A percentile compares a stretch with the other conserved stretches of the same genome.
phyloP scores from a whole-genome alignment of 2,797 vertebrate genomes.

The Syngnathus acus region DNA sequence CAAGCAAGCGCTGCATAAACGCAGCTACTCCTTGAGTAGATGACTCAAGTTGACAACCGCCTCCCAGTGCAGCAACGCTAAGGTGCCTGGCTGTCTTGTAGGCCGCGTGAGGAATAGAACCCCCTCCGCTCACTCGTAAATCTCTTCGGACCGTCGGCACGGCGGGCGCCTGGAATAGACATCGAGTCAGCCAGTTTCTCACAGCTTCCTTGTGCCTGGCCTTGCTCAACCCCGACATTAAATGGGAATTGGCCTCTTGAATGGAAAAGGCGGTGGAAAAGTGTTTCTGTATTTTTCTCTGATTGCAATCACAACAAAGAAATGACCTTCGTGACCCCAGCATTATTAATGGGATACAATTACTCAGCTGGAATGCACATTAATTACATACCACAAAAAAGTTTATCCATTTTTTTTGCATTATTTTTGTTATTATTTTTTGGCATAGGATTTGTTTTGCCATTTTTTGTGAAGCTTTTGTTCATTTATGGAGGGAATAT shows the following conservation, averaged over 20 bases:
- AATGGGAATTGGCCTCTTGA: too few species aligned
- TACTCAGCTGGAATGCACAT: too few species aligned
- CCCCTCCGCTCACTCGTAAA: background rate
- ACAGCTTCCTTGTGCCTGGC: background rate
- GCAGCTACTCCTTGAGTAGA: too few species aligned
- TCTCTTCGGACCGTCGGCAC: background rate
- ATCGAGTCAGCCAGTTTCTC: background rate
- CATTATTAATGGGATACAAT: too few species aligned
- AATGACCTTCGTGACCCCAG: too few species aligned
- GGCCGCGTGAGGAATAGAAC: background rate
- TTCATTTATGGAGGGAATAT: too few species aligned
- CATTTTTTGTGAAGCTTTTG: too few species aligned
- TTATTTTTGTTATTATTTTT: too few species aligned
- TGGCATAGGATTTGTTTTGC: too few species aligned
- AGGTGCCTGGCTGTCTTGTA: background rate
- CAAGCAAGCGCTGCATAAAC: background rate
- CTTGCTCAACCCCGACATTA: background rate
- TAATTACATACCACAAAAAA: too few species aligned
- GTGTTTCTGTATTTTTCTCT: background rate
- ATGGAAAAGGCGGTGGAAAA: background rate
- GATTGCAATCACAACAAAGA: background rate
- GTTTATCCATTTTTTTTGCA: too few species aligned
- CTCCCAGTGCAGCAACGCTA: background rate
- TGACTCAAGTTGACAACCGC: background rate
- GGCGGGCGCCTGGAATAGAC: slow-evolving; percentile 1